Evolutionary conservation across 2,797 vertebrate genomes (phyloP), one percentile per base, ranked within the genome.

Genomic region (Champsocephalus gunnari): DNA sequence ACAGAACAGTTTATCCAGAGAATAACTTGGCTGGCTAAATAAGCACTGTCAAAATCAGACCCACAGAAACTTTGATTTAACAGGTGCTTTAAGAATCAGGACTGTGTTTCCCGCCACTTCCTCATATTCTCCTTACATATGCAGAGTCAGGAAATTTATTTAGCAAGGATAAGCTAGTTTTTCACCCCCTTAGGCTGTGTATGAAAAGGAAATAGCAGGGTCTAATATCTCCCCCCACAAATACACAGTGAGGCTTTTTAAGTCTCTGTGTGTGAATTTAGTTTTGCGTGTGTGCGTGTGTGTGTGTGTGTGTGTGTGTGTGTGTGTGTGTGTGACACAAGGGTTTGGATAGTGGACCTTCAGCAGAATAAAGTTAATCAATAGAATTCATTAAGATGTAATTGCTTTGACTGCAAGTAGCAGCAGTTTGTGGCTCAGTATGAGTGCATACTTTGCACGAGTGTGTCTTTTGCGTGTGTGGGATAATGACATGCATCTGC

Each of bases 61-160:
- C 66, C 75, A 71, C 75, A 65, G 32, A n/a, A 65, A 82, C 76
- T 54, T 48, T 73, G 80, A 78, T 84, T 85, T 86, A 82, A 81
- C 89, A 92, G 86, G 89, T 91, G 87, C 80, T 91, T 81, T 80
- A 81, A 67, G 85, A 91, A 86, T 86, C 77, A 82, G 34, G 53
- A 60, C 70, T 44, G 19, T 43, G 59, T 83, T 87, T 80, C 66
- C 75, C 66, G 32, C 50, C 70, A 56, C 76, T 86, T 90, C 77
- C 87, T 82, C 41, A 38, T 66, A 66, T 76, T 85, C 75, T 67
- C 67, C 77, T 81, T 77, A 68, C 70, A 84, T 66, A 58, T 75
- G 79, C 79, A 28, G 48, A 84, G 70, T 88, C 88, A 89, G 90
- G 86, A 92, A 91, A 90, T 88, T 81, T 71, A 92, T 89, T 87